Conservation (phyloP, 2,113 vertebrate genomes). For the Poicephalus gulielmi region DNA sequence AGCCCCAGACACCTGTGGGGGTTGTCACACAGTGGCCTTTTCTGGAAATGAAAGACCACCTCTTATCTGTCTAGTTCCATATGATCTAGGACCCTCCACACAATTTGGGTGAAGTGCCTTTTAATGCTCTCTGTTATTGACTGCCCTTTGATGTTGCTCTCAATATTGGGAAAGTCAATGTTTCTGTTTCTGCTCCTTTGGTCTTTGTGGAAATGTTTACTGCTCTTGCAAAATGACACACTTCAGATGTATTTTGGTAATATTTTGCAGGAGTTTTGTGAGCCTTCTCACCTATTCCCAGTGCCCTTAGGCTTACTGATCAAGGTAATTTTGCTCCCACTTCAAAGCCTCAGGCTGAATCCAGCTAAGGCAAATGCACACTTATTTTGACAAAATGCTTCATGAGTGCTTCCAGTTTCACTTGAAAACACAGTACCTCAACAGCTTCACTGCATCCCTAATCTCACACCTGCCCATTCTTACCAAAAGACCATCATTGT, state of each 20-base stretch:
- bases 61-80: background rate
- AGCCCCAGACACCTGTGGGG: background rate
- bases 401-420: background rate
- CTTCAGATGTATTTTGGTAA: background rate
- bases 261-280: background rate
- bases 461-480: background rate
- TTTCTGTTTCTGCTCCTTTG: constrained; percentile 19
- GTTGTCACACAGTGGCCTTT: background rate
- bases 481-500: background rate
- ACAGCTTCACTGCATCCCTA: fast-evolving
- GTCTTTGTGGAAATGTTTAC: background rate
- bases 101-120: background rate
- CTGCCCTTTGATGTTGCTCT: constrained; percentile 3
- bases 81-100: background rate
- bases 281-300: background rate
- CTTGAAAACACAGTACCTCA: background rate
- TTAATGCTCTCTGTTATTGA: background rate
- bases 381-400: background rate
- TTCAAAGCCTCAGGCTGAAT: background rate
- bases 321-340: background rate
- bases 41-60: background rate
- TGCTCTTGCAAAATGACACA: background rate
- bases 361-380: background rate
- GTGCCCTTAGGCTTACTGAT: background rate
- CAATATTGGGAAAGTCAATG: fast-evolving